A percentile compares a stretch with the other conserved stretches of the same genome.
These are phyloP conservation scores for Falco biarmicus DNA, from an alignment of 2,797 vertebrate species.

Conservation along the genomic window DNA sequence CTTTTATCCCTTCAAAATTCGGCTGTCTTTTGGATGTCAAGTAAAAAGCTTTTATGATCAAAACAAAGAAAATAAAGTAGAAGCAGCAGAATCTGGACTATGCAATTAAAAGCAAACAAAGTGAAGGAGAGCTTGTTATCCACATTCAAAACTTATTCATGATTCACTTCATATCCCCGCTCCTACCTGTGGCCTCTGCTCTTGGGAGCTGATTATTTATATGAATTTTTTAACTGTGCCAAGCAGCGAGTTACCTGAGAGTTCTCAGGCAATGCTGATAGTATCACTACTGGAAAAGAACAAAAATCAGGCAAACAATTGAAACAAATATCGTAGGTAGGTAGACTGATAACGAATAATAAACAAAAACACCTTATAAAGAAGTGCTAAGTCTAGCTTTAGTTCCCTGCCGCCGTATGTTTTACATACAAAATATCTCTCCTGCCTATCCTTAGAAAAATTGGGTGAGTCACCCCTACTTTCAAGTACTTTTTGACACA, in stretches of 20 bases:
- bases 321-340: not conserved
- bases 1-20: not conserved
- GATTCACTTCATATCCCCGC: not conserved
- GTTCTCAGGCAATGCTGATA: not conserved
- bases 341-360: not conserved
- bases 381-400: not conserved
- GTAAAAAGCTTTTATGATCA: not conserved
- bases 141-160: not conserved
- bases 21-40: not conserved
- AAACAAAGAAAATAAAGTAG: conserved; percentile 25
- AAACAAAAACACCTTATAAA: not conserved
- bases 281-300: not conserved
- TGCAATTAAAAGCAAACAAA: conserved; percentile 11
- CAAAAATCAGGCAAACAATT: not conserved
- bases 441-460: not conserved
- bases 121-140: conserved; percentile 1
- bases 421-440: not conserved
- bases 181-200: conserved; percentile 8
- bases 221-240: conserved; percentile 3
- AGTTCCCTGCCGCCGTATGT: not conserved
- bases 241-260: conserved; percentile 20
- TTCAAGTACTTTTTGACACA: not conserved
- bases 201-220: conserved; percentile 6
- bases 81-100: not conserved
- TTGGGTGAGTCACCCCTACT: not conserved